phyloP scores from a whole-genome alignment of 37 sponge, comb jelly and placozoan genomes.

The Petrosia ficiformis region DNA sequence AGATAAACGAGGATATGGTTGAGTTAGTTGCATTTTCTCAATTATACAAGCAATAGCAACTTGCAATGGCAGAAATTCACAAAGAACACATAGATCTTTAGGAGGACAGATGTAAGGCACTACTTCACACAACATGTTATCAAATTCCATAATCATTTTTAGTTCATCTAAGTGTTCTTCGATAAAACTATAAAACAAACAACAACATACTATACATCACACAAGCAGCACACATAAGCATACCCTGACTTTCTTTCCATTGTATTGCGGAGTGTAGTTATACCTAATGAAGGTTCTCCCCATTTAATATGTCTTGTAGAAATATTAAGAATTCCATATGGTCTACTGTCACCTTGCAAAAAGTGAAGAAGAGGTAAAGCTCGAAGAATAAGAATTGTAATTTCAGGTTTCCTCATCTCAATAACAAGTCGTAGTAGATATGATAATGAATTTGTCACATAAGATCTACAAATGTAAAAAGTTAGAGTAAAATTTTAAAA shows the following conservation, averaged over 20 bases:
- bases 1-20: neutral
- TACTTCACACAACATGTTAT: constrained; percentile 6
- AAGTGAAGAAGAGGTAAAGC: neutral
- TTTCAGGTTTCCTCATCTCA: neutral
- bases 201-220: no score
- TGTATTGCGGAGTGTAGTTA: neutral
- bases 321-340: neutral
- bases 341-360: neutral
- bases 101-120: constrained; percentile 31
- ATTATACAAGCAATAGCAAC: constrained; percentile 16
- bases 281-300: neutral
- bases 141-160: constrained; percentile 6
- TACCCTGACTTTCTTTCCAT: neutral
- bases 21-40: no score
- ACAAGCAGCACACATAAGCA: no score
- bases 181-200: constrained; percentile 7
- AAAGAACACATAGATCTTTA: neutral
- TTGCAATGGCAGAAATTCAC: constrained; percentile 1
- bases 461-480: neutral
- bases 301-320: neutral
- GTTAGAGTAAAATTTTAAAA: no score
- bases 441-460: neutral
- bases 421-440: neutral
- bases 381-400: neutral
- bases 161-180: neutral